phyloP scores from a whole-genome alignment of 2,888 invertebrate species.

The Heliothis peltigera region DNA sequence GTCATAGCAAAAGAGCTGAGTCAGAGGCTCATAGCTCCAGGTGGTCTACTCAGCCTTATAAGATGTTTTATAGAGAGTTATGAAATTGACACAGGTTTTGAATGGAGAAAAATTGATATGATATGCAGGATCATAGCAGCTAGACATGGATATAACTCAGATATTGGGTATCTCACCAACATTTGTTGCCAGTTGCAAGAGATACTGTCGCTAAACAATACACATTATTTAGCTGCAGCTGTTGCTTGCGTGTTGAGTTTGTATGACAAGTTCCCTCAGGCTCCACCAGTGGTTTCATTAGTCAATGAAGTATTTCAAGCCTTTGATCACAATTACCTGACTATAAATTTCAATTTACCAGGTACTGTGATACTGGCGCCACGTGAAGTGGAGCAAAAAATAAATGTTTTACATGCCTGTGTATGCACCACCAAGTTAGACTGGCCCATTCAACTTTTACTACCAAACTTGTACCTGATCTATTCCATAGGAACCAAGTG shows the following conservation, averaged over 20 bases:
- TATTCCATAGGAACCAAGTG: constrained; percentile 81
- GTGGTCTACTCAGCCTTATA: constrained; percentile 92
- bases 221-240: constrained; percentile 86
- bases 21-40: constrained; percentile 88
- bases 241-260: constrained; percentile 89
- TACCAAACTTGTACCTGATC: constrained; percentile 80
- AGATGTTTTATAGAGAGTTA: constrained; percentile 91
- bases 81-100: constrained; percentile 88
- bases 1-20: constrained; percentile 91
- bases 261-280: constrained; percentile 83
- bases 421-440: constrained; percentile 71
- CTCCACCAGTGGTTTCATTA: constrained; percentile 75
- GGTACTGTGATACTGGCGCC: constrained; percentile 80
- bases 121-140: constrained; percentile 91
- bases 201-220: constrained; percentile 82
- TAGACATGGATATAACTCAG: constrained; percentile 83
- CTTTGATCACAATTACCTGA: constrained; percentile 71
- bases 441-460: constrained; percentile 76
- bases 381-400: constrained; percentile 78
- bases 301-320: constrained; percentile 71
- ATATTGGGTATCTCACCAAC: constrained; percentile 87
- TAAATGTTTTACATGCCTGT: constrained; percentile 80
- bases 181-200: constrained; percentile 88
- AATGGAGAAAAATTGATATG: constrained; percentile 92
- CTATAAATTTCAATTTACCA: constrained; percentile 66